These are phyloP conservation scores for Pelecanus crispus DNA, from an alignment of 2,113 vertebrate species.

Conservation along the genomic window DNA sequence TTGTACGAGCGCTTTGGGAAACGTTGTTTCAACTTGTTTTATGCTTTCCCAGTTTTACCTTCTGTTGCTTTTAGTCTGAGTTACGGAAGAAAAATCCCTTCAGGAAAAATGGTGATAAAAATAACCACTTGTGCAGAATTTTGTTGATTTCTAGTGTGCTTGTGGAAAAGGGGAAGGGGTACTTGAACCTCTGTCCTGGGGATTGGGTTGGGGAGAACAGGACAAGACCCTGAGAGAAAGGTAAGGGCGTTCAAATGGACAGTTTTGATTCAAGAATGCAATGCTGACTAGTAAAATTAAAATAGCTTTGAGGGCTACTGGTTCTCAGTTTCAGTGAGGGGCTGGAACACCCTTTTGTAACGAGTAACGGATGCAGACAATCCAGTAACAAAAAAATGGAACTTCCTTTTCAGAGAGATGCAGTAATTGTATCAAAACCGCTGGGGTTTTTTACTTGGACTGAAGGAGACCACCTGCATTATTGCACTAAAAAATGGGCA, in stretches of 20 bases:
- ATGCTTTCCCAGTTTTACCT: not conserved
- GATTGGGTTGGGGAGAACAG: not conserved
- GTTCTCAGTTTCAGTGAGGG: not conserved
- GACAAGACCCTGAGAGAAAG: not conserved
- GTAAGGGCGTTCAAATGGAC: not conserved
- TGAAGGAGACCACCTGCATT: not conserved
- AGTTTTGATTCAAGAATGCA: not conserved
- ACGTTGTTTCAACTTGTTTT: slow-evolving; percentile 13
- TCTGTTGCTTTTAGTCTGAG: not conserved
- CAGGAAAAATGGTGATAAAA: not conserved
- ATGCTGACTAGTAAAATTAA: fast-evolving
- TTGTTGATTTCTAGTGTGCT: not conserved
- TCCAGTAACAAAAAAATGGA: not conserved
- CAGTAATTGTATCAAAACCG: not conserved
- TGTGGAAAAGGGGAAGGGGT: not conserved
- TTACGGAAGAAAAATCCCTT: not conserved
- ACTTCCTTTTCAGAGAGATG: not conserved
- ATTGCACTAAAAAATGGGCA: not conserved
- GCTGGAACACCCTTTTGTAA: not conserved
- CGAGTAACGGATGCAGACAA: not conserved
- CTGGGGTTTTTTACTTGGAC: not conserved
- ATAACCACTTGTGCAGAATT: not conserved
- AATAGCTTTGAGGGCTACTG: not conserved
- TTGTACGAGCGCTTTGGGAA: not conserved
- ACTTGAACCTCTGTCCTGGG: not conserved